Evolutionary conservation across 2,113 vertebrate genomes (phyloP).

Genomic region (Gulo gulo): DNA sequence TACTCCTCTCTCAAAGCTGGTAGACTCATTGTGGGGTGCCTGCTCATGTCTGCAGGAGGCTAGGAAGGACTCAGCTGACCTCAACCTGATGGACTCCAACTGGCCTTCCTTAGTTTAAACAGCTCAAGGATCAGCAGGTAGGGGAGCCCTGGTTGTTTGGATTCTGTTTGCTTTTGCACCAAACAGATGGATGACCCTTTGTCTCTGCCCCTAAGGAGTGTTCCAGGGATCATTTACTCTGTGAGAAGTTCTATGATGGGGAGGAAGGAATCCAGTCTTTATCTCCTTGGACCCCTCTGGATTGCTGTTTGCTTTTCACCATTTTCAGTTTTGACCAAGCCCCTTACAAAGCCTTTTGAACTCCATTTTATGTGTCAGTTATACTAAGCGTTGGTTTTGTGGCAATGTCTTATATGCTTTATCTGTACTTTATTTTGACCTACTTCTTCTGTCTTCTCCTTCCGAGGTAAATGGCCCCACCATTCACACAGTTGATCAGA

Average conservation of each 20-base stretch:
- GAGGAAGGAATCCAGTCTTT: neutral
- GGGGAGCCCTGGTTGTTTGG: too few species aligned
- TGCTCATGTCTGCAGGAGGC: neutral
- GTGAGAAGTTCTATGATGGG: neutral
- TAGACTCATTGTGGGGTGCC: neutral
- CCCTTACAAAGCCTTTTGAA: neutral
- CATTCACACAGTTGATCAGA: neutral
- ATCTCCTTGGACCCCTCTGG: neutral
- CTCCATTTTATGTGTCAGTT: neutral
- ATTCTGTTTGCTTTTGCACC: neutral
- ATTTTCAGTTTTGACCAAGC: neutral
- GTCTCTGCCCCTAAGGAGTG: neutral
- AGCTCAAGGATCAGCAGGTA: fast-evolving
- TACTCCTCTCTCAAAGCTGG: neutral
- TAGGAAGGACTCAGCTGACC: neutral
- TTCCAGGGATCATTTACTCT: neutral
- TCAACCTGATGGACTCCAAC: neutral
- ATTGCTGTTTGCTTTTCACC: neutral
- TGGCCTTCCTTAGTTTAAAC: neutral
- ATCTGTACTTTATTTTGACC: neutral
- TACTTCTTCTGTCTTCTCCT: neutral
- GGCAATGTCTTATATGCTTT: neutral
- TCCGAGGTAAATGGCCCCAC: neutral
- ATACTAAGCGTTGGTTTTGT: neutral
- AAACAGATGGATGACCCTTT: neutral